phyloP scores from a whole-genome alignment of 2,113 vertebrate species.

The Burhinus oedicnemus region DNA sequence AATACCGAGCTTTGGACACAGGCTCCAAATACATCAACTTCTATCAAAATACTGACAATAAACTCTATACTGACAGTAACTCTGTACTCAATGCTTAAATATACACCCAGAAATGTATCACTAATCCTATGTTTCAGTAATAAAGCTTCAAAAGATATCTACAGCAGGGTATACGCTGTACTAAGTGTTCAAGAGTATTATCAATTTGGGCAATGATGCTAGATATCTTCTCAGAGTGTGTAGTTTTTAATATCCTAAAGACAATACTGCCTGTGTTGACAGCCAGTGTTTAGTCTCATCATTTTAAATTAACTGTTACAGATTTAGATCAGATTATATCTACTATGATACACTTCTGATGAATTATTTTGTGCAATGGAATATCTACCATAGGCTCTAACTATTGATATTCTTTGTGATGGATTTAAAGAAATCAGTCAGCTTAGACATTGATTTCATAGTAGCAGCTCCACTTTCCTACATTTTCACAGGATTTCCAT shows the following conservation, averaged over 20 bases:
- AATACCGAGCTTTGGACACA: neutral
- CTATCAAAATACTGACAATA: neutral
- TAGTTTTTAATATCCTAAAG: neutral
- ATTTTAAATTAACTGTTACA: neutral
- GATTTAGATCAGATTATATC: neutral
- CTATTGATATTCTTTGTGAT: neutral
- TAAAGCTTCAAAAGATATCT: neutral
- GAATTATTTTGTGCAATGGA: neutral
- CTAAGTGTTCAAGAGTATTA: neutral
- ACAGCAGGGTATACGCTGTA: rapidly evolving
- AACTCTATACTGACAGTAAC: neutral
- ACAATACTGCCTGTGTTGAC: neutral
- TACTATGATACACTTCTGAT: neutral
- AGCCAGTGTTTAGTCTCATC: neutral
- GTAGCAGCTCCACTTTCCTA: neutral
- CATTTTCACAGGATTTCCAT: neutral
- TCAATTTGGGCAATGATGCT: neutral
- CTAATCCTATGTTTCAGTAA: neutral
- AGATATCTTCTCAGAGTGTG: neutral
- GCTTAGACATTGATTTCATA: neutral
- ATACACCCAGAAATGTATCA: rapidly evolving
- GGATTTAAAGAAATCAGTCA: neutral
- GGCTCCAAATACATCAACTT: neutral
- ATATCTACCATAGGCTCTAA: neutral
- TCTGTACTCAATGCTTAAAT: neutral